Evolutionary conservation across 2,888 invertebrate genomes (phyloP).

Genomic region (Xiphydria camelus): DNA sequence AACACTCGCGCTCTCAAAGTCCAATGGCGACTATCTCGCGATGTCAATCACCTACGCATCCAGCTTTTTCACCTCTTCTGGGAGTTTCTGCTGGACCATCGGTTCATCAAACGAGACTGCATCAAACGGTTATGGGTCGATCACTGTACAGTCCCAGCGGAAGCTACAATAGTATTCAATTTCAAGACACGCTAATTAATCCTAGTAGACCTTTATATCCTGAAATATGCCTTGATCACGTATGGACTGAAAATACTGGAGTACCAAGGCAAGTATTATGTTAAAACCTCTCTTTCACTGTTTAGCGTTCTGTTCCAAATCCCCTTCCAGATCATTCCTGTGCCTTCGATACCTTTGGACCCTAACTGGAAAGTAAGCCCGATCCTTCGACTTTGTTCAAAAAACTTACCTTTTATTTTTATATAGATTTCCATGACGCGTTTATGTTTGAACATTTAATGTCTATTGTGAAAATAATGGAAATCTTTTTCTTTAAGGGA

Average conservation of each 20-base stretch:
- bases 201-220: constrained; percentile 72
- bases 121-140: constrained; percentile 47
- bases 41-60: constrained; percentile 53
- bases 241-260: constrained; percentile 79
- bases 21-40: constrained; percentile 61
- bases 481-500: constrained; percentile 56
- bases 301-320: too few species aligned
- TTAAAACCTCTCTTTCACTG: neutral
- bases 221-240: constrained; percentile 83
- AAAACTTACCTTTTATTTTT: constrained; percentile 1
- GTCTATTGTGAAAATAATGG: too few species aligned
- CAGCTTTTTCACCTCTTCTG: constrained; percentile 44
- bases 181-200: constrained; percentile 37
- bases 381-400: neutral
- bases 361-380: constrained; percentile 10
- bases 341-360: constrained; percentile 10
- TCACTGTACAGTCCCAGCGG: constrained; percentile 36
- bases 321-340: too few species aligned
- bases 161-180: constrained; percentile 40
- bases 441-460: neutral
- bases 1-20: constrained; percentile 59
- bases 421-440: neutral
- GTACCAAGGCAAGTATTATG: constrained; percentile 44
- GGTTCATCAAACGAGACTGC: constrained; percentile 43
- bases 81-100: constrained; percentile 34